Percentiles rank a stretch among this genome's conserved stretches.
These are phyloP conservation scores for Rhea pennata DNA, from an alignment of 2,113 vertebrate genomes.

Conservation along the genomic window DNA sequence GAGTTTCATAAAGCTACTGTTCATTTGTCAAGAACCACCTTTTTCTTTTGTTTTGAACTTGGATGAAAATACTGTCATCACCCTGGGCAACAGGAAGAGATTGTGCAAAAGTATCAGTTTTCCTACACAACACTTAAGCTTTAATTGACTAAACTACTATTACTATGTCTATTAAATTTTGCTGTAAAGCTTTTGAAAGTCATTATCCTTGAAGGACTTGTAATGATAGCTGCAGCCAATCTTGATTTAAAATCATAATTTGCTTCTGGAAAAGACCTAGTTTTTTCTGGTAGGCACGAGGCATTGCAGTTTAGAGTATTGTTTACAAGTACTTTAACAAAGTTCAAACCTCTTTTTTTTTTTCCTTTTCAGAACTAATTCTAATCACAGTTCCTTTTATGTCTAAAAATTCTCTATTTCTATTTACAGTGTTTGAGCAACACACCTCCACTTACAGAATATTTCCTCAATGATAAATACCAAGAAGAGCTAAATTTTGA, in stretches of 20 bases:
- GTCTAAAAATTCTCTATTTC: slow-evolving; percentile 18
- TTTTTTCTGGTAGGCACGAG: not conserved
- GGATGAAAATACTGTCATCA: not conserved
- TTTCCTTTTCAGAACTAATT: not conserved
- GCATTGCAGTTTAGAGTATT: not conserved
- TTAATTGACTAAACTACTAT: not conserved
- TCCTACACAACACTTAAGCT: not conserved
- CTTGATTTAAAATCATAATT: not conserved
- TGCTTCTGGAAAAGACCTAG: not conserved
- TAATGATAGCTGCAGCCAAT: not conserved
- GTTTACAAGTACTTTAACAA: not conserved
- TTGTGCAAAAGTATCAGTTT: not conserved
- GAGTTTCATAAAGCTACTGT: not conserved
- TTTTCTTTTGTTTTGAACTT: not conserved
- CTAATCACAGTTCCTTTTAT: not conserved
- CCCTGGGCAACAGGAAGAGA: not conserved
- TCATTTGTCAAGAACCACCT: not conserved
- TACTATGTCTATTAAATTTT: not conserved
- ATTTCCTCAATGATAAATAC: slow-evolving; percentile 97
- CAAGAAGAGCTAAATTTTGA: slow-evolving; percentile 96
- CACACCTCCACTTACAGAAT: slow-evolving; percentile 94
- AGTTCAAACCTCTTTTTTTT: not conserved
- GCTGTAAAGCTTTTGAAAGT: not conserved
- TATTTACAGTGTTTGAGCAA: slow-evolving; percentile 94
- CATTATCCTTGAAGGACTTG: not conserved